Conservation (phyloP, 2,888 invertebrate genomes). For the Aethes cnicana region DNA sequence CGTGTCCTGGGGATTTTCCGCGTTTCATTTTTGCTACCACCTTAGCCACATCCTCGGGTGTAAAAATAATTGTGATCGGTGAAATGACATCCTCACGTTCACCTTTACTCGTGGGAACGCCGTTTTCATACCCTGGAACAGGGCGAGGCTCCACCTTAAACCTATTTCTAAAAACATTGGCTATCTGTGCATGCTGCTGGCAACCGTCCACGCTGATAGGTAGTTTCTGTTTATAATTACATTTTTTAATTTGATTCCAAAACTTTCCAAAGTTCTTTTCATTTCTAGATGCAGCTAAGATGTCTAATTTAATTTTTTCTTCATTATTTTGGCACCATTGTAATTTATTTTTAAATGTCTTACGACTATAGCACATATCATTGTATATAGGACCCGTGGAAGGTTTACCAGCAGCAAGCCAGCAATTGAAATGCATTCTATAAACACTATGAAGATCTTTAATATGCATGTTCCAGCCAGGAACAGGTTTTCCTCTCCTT, state of each 20-base stretch:
- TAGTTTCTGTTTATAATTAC: not conserved
- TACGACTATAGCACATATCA: not conserved
- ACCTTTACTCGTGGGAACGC: not conserved
- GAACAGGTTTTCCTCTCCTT: not conserved
- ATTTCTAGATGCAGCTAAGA: not conserved
- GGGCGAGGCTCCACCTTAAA: not conserved
- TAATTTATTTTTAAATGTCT: not conserved
- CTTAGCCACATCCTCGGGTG: not conserved
- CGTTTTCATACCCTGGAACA: not conserved
- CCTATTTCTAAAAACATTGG: not conserved
- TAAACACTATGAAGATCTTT: not conserved
- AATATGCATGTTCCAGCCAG: not conserved
- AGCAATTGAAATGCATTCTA: not conserved
- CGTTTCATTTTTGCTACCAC: not conserved
- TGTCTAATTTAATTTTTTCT: constrained; percentile 6
- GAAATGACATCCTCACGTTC: not conserved
- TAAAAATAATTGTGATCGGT: no score
- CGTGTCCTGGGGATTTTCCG: constrained; percentile 7
- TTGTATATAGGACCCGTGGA: not conserved
- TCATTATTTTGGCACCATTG: constrained; percentile 5
- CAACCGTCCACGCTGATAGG: not conserved
- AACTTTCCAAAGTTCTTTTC: constrained; percentile 2
- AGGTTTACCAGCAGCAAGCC: not conserved
- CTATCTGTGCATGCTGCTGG: not conserved
- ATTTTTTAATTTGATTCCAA: constrained; percentile 3